These are phyloP conservation scores for Lagodon rhomboides DNA, from an alignment of 2,797 vertebrate species.

Conservation along the genomic window DNA sequence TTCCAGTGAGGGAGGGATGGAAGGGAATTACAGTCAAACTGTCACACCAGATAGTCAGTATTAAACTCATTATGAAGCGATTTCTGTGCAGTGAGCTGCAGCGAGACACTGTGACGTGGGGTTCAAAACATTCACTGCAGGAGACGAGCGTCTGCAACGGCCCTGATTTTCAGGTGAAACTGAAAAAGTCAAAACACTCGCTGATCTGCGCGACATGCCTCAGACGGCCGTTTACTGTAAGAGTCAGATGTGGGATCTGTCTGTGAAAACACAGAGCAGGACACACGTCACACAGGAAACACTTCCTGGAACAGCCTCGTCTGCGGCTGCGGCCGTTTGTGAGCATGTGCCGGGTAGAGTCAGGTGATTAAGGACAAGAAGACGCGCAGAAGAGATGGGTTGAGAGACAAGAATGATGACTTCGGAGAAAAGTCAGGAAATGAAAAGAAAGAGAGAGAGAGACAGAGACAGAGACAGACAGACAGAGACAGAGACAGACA, in stretches of 20 bases:
- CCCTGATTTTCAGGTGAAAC: neutral
- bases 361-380: slow-evolving; percentile 14
- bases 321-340: slow-evolving; percentile 9
- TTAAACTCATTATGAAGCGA: neutral
- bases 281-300: slow-evolving; percentile 74
- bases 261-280: slow-evolving; percentile 58
- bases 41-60: neutral
- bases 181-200: neutral
- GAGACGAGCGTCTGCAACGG: neutral
- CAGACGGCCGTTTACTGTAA: slow-evolving; percentile 3
- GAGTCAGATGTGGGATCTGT: slow-evolving; percentile 22
- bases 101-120: neutral
- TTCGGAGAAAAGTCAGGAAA: neutral
- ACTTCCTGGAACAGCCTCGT: slow-evolving; percentile 70
- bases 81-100: neutral
- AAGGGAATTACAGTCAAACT: slow-evolving; percentile 1
- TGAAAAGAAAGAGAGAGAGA: neutral
- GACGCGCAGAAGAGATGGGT: neutral
- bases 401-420: neutral
- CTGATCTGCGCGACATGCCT: neutral
- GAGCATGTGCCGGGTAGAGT: slow-evolving; percentile 16
- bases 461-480: no score
- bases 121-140: slow-evolving; percentile 17
- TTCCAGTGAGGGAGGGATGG: neutral
- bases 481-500: neutral